phyloP scores from a whole-genome alignment of 1,140 invertebrate species.

The Branchinecta lynchi region DNA sequence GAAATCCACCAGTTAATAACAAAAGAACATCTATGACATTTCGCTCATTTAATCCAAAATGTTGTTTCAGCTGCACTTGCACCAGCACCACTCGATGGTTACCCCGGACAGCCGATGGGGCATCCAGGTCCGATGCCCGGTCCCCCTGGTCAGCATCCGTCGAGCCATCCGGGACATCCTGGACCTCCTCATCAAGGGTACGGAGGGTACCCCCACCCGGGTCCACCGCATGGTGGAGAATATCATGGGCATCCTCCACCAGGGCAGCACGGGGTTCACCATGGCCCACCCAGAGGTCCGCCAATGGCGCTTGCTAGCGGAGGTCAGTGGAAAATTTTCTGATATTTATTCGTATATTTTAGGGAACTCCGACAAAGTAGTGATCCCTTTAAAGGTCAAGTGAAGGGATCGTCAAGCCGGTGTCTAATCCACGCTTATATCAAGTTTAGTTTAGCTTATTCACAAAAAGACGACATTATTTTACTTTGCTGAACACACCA shows the following conservation, averaged over 20 bases:
- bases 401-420: no score
- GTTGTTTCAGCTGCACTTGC: neutral
- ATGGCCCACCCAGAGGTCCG: neutral
- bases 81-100: neutral
- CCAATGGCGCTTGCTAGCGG: neutral
- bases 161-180: neutral
- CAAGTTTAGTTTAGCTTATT: no score
- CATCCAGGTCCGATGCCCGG: neutral
- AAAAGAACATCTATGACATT: no score
- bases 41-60: neutral
- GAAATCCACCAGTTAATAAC: no score
- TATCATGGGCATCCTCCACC: neutral
- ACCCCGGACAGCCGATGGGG: neutral
- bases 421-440: no score
- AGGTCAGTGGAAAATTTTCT: no score
- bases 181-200: neutral
- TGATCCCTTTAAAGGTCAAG: no score
- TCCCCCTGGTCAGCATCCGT: slow-evolving; percentile 2
- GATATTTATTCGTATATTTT: no score
- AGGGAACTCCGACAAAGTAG: no score
- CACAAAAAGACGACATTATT: no score
- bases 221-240: neutral
- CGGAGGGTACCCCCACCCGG: neutral
- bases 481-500: no score
- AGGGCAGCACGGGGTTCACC: neutral